phyloP scores from a whole-genome alignment of 2,113 vertebrate genomes.

The Cavia aperea region DNA sequence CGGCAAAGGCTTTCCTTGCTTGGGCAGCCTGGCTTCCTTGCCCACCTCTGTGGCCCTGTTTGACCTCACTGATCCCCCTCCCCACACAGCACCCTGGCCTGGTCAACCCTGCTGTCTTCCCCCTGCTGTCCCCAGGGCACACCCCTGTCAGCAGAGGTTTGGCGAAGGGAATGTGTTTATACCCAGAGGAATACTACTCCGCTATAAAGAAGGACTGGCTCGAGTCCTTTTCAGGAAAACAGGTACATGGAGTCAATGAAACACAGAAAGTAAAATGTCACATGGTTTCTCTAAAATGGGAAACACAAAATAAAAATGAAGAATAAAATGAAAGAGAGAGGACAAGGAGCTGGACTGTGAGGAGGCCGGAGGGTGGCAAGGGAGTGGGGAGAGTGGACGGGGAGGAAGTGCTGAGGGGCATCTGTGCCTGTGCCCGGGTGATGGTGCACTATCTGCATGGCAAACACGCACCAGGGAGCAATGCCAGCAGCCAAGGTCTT shows the following conservation, averaged over 20 bases:
- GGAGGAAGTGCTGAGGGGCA: not conserved
- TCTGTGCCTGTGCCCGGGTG: not conserved
- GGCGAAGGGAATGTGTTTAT: not conserved
- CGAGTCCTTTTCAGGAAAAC: not conserved
- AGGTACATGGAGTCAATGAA: not conserved
- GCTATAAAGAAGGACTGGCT: not conserved
- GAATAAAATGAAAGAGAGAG: not conserved
- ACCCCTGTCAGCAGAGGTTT: too few species aligned
- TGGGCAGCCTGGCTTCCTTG: not conserved
- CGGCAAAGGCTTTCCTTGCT: not conserved
- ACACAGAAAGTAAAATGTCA: not conserved
- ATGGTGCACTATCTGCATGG: not conserved
- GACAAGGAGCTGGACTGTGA: not conserved
- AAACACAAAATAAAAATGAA: not conserved
- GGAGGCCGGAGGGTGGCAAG: not conserved
- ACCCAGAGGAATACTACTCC: not conserved
- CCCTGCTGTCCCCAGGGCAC: not conserved
- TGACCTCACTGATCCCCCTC: not conserved
- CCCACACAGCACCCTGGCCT: not conserved
- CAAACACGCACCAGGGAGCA: too few species aligned
- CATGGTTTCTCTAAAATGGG: not conserved
- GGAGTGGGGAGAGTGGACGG: not conserved
- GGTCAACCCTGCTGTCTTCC: not conserved
- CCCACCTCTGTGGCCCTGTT: not conserved
- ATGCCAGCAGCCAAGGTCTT: not conserved